A percentile compares a stretch with the other conserved stretches of the same genome.
Evolutionary conservation across 2,888 invertebrate species (phyloP).

Genomic region (Xiphydria camelus): DNA sequence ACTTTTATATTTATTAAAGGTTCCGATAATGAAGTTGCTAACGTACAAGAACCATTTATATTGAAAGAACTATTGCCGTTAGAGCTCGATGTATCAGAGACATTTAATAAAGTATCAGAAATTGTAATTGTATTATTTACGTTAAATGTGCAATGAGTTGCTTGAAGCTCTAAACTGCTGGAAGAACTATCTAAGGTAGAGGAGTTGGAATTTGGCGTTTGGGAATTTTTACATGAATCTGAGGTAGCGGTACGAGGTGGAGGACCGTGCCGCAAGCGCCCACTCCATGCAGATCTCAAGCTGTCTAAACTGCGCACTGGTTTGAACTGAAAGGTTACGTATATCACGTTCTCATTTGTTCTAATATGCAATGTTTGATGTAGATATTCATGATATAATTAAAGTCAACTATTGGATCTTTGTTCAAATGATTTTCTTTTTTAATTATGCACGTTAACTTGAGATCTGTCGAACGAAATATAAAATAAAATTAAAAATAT

Average conservation of each 20-base stretch:
- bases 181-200: conserved; percentile 11
- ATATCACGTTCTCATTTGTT: conserved; percentile 19
- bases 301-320: conserved; percentile 66
- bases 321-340: conserved; percentile 62
- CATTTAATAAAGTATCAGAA: too few species aligned
- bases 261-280: conserved; percentile 52
- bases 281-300: conserved; percentile 58
- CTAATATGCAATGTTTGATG: conserved; percentile 15
- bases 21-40: background rate
- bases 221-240: conserved; percentile 29
- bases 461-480: too few species aligned
- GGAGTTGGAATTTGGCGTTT: conserved; percentile 17
- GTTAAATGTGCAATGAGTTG: too few species aligned
- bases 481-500: too few species aligned
- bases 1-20: background rate
- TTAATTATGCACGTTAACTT: too few species aligned
- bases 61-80: too few species aligned
- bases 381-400: too few species aligned
- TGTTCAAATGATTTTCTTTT: too few species aligned
- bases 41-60: too few species aligned
- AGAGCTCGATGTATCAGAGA: too few species aligned
- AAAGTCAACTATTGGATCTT: too few species aligned
- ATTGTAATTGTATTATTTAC: too few species aligned
- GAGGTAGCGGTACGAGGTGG: conserved; percentile 42
- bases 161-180: background rate